These are phyloP conservation scores for Takifugu flavidus DNA, from an alignment of 2,113 vertebrate species.

Conservation along the genomic window DNA sequence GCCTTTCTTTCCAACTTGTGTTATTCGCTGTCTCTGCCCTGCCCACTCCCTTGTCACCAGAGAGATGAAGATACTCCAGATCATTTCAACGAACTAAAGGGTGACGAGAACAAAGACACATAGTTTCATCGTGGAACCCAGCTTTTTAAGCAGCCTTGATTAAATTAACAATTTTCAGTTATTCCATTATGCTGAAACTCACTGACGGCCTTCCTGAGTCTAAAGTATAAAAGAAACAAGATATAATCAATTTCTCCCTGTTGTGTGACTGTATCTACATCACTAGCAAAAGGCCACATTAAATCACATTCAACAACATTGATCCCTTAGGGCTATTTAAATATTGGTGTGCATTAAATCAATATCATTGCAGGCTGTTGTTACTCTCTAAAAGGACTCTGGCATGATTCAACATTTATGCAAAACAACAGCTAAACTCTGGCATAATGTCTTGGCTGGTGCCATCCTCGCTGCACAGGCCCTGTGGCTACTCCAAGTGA, in stretches of 20 bases:
- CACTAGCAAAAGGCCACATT: constrained; percentile 51
- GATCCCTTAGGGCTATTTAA: constrained; percentile 71
- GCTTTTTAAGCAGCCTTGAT: background rate
- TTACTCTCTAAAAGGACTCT: constrained; percentile 66
- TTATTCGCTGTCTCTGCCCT: constrained; percentile 34
- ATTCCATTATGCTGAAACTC: background rate
- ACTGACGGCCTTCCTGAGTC: background rate
- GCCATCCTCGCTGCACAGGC: constrained; percentile 53
- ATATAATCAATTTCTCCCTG: constrained; percentile 48
- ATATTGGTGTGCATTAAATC: constrained; percentile 76
- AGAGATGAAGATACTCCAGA: no score
- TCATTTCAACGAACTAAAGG: no score
- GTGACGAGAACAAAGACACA: constrained; percentile 7
- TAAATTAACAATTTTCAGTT: background rate
- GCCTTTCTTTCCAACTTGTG: constrained; percentile 68
- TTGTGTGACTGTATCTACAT: constrained; percentile 49
- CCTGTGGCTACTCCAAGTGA: constrained; percentile 64
- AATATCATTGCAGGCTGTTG: constrained; percentile 71
- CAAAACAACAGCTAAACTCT: constrained; percentile 74
- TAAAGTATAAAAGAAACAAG: constrained; percentile 28
- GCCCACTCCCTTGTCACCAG: constrained; percentile 4
- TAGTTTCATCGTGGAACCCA: background rate
- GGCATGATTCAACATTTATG: constrained; percentile 76
- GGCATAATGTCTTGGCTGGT: constrained; percentile 73
- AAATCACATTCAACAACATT: constrained; percentile 65